Evolutionary conservation across 2,797 vertebrate species (phyloP).

Genomic region (Sarcoramphus papa): DNA sequence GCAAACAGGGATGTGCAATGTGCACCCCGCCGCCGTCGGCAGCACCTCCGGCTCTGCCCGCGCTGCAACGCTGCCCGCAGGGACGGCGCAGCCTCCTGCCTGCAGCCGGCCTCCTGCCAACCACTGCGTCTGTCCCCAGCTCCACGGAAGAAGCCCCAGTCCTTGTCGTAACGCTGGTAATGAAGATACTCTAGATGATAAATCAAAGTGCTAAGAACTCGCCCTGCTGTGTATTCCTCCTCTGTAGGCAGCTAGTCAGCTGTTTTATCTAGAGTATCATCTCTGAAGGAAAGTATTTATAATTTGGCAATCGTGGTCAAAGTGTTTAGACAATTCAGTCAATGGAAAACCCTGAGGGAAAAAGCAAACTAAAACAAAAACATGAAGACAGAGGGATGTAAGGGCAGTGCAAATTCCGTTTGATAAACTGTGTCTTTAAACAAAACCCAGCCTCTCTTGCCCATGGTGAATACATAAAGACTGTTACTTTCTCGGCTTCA

Average conservation of each 20-base stretch:
- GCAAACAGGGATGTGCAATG: accelerated
- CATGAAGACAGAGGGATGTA: not conserved
- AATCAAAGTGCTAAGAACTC: not conserved
- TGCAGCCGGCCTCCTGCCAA: not conserved
- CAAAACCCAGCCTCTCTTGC: not conserved
- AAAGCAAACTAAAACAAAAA: not conserved
- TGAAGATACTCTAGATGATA: not conserved
- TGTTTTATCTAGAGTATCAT: not conserved
- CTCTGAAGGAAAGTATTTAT: constrained; percentile 23
- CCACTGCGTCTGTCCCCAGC: not conserved
- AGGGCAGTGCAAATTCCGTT: not conserved
- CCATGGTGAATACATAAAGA: not conserved
- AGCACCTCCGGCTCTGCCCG: not conserved
- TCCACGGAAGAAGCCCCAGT: not conserved
- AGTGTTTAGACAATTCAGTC: constrained; percentile 38
- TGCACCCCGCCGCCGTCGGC: accelerated
- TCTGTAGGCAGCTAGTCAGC: not conserved
- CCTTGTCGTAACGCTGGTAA: not conserved
- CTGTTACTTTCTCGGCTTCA: not conserved
- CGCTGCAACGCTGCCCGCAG: not conserved
- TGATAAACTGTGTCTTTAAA: not conserved
- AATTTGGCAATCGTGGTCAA: not conserved
- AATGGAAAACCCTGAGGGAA: not conserved
- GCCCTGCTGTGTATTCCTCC: accelerated
- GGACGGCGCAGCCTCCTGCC: not conserved